Percentiles rank a stretch among this genome's conserved stretches.
Evolutionary conservation across 2,113 vertebrate species (phyloP).

Genomic region (Dasyurus viverrinus): DNA sequence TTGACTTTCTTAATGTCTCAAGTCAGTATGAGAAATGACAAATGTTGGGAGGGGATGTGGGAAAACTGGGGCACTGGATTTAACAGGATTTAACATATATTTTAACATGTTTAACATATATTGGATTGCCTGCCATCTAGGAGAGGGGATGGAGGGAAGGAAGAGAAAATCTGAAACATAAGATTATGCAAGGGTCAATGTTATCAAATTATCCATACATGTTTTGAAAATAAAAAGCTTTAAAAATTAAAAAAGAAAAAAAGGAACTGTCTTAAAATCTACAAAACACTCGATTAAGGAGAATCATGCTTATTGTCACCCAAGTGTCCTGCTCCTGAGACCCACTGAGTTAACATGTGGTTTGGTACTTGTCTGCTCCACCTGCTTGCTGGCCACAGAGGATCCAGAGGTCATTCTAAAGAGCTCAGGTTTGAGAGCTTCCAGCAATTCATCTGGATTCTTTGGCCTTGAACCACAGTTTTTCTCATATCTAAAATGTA

Average conservation of each 20-base stretch:
- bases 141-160: no score
- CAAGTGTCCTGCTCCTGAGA: neutral
- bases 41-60: no score
- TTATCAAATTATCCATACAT: no score
- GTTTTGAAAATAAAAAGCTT: no score
- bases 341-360: neutral
- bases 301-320: neutral
- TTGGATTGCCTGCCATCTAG: no score
- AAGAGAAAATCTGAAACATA: no score
- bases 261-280: neutral
- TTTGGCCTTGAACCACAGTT: neutral
- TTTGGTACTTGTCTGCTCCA: neutral
- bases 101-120: no score
- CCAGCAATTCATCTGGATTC: slow-evolving; percentile 29
- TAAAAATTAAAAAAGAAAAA: no score
- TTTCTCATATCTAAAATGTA: slow-evolving; percentile 25
- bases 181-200: no score
- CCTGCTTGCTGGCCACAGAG: neutral
- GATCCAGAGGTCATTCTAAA: slow-evolving; percentile 17
- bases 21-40: no score
- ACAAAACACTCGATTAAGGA: neutral
- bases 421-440: slow-evolving; percentile 36
- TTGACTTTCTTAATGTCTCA: neutral
- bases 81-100: no score
- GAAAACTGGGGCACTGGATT: no score